phyloP scores from a whole-genome alignment of 2,888 invertebrate genomes.

The Anticlea derivata region DNA sequence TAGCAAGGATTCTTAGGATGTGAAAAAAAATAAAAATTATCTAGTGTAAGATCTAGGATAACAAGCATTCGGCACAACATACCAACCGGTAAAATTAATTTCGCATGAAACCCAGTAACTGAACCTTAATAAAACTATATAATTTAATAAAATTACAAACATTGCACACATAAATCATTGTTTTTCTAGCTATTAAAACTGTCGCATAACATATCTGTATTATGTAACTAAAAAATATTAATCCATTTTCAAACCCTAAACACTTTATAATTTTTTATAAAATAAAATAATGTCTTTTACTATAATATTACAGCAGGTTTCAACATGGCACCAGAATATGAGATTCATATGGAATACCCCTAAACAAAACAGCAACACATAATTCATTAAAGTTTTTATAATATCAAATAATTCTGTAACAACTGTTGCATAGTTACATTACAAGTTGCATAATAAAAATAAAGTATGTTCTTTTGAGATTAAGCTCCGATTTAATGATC shows the following conservation, averaged over 20 bases:
- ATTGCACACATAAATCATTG: neutral
- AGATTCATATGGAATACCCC: neutral
- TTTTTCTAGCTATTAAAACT: neutral
- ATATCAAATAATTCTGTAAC: slow-evolving; percentile 3
- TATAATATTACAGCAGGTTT: slow-evolving; percentile 1
- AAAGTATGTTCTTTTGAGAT: neutral
- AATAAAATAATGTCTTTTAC: neutral
- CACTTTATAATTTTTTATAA: neutral
- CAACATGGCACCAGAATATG: slow-evolving; percentile 10
- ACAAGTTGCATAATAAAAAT: too few relatives aligned
- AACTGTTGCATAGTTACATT: neutral
- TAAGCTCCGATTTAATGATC: neutral
- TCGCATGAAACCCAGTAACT: neutral
- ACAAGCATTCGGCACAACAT: too few relatives aligned
- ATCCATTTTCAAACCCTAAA: neutral
- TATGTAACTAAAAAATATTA: neutral
- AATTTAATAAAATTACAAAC: too few relatives aligned
- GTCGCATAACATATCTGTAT: neutral
- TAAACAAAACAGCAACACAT: neutral
- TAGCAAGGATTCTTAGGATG: too few relatives aligned
- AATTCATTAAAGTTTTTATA: neutral
- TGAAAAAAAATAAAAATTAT: too few relatives aligned
- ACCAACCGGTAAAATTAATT: neutral
- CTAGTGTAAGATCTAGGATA: too few relatives aligned
- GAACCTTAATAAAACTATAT: neutral